Evolutionary conservation across 2,797 vertebrate genomes (phyloP).

Genomic region (Aplochiton taeniatus): DNA sequence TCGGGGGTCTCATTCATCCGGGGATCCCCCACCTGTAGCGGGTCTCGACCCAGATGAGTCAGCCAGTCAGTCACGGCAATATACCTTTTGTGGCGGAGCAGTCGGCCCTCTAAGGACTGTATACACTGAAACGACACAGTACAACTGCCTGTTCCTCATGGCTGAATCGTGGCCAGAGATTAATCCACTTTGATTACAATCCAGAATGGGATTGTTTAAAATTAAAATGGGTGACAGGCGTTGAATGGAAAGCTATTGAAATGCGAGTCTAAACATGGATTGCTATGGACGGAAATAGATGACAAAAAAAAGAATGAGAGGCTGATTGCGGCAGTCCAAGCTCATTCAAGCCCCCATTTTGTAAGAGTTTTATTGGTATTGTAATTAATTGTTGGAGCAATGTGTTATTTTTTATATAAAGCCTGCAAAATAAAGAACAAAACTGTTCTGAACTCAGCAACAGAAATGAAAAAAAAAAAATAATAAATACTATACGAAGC

Average conservation of each 20-base stretch:
- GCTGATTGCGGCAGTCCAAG: not conserved
- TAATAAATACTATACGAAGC: no score
- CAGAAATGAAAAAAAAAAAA: no score
- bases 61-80: slow-evolving; percentile 64
- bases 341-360: no score
- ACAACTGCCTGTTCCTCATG: slow-evolving; percentile 47
- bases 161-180: slow-evolving; percentile 48
- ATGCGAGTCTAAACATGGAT: slow-evolving; percentile 10
- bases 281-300: slow-evolving; percentile 9
- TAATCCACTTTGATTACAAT: slow-evolving; percentile 46
- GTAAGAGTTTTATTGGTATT: no score
- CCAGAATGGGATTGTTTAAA: slow-evolving; percentile 50
- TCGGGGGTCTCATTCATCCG: slow-evolving; percentile 59
- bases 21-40: slow-evolving; percentile 74
- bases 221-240: slow-evolving; percentile 29
- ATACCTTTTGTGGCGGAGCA: slow-evolving; percentile 56
- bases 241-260: slow-evolving; percentile 26
- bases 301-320: slow-evolving; percentile 4
- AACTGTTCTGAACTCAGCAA: no score
- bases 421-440: no score
- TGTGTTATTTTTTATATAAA: no score
- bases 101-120: slow-evolving; percentile 55
- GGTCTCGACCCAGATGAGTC: slow-evolving; percentile 73
- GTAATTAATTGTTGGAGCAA: no score
- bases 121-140: slow-evolving; percentile 51